Conservation (phyloP, 1,140 invertebrate genomes). For the Drosophila nigrodunni region DNA sequence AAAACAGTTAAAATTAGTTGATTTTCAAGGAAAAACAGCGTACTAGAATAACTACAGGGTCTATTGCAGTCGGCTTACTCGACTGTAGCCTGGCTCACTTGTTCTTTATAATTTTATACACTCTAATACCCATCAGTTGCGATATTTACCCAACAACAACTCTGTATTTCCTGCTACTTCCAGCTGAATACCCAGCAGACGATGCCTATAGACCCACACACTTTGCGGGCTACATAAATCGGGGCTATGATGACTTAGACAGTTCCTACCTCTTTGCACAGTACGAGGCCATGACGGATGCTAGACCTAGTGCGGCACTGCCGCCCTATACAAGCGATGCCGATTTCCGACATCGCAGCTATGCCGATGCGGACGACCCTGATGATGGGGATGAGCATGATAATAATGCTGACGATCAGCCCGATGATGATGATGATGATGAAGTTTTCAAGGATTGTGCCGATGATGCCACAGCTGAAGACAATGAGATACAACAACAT, state of each 20-base stretch:
- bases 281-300: slow-evolving; percentile 65
- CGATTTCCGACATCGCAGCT: neutral
- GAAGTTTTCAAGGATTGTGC: slow-evolving; percentile 48
- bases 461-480: slow-evolving; percentile 40
- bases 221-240: slow-evolving; percentile 67
- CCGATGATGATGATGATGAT: slow-evolving; percentile 3
- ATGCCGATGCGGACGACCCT: slow-evolving; percentile 18
- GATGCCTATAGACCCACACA: slow-evolving; percentile 63
- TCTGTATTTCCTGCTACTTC: neutral
- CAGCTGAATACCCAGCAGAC: slow-evolving; percentile 61
- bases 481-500: slow-evolving; percentile 32
- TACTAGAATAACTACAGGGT: too few species aligned
- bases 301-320: slow-evolving; percentile 25
- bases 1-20: too few species aligned
- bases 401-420: slow-evolving; percentile 7
- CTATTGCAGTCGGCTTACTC: too few species aligned
- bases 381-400: slow-evolving; percentile 24
- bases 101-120: too few species aligned
- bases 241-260: slow-evolving; percentile 76
- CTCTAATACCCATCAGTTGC: too few species aligned
- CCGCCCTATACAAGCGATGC: slow-evolving; percentile 47
- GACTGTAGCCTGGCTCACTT: too few species aligned
- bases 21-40: too few species aligned
- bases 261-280: slow-evolving; percentile 74
- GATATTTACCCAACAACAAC: neutral